Evolutionary conservation across 2,888 invertebrate species (phyloP), one percentile per base, ranked within the genome.

Genomic region (Diaprepes abbreviatus): DNA sequence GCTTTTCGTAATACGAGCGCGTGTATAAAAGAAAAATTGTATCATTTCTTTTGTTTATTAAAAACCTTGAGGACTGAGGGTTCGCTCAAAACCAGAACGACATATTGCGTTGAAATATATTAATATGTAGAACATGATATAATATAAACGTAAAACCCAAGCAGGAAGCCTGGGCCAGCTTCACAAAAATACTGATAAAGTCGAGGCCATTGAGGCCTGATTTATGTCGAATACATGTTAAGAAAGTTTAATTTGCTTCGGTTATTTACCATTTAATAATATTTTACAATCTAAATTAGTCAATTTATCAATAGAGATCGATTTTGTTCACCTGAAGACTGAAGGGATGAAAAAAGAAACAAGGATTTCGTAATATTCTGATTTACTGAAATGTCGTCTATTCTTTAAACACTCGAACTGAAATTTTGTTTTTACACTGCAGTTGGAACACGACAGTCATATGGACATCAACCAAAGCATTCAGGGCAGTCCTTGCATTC

Each of bases 201-300:
- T 65, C 40, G 16, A 38, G 38, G 16, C 64, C 38, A 45, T 52
- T 58, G 31, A 40, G 69, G 45, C 40, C 71, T 79, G 80, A 80
- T 80, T 80, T 81, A 81, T 81, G 75, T 73, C 76, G 74, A 79
- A 78, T 80, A 78, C 78, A 80, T 79, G 79, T 77, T 79, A 80
- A 80, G 80, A 80, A 81, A 81, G 72, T 80, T 76, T 80, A 81
- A 82, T 82, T 82, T 81, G 75, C 79, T 78, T 76, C 77, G 77
- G 78, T 80, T 81, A 81, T 80, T 82, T 80, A 80, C 79, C 81
- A 81, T 79, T 78, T 76, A 79, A 79, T 78, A n/a, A 3, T 35
- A 35, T 80, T 2, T 35, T 35, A n/a, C 9, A 35, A n/a, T n/a
- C 9, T 35, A 3, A 35, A 5, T n/a, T 5, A n/a, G n/a, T 35